Conservation (phyloP, 2,797 vertebrate genomes). For the Psittacula derbiana region DNA sequence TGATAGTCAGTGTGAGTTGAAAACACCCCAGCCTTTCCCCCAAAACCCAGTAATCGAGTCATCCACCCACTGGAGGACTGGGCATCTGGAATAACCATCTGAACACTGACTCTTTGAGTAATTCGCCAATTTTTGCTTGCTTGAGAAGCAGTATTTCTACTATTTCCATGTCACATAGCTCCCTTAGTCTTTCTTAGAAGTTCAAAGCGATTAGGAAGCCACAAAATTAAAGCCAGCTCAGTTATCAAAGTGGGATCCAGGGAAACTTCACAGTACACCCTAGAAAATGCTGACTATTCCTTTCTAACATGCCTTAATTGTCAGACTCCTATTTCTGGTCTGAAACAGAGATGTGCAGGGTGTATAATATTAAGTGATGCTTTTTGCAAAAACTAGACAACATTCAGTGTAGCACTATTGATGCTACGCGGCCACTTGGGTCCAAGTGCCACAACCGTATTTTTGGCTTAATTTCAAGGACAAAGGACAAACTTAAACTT, state of each 20-base stretch:
- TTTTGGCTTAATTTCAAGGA: constrained; percentile 24
- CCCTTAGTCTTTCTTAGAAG: background rate
- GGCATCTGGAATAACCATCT: background rate
- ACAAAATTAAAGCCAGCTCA: background rate
- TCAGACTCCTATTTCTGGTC: background rate
- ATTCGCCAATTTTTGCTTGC: background rate
- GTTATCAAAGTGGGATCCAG: background rate
- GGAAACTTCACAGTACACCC: background rate
- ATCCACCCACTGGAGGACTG: background rate
- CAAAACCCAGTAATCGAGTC: background rate
- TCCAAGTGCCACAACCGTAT: background rate
- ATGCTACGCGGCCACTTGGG: background rate
- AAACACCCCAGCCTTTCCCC: background rate
- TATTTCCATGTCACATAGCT: background rate
- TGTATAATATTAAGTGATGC: background rate
- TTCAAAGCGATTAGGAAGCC: background rate
- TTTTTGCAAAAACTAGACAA: constrained; percentile 1
- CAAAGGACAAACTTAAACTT: background rate
- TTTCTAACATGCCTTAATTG: background rate
- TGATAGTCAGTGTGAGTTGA: background rate
- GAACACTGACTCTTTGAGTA: background rate
- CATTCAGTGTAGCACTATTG: background rate
- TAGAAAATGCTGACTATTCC: background rate
- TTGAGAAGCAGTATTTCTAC: background rate
- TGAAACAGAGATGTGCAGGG: background rate